Percentiles rank a stretch among this genome's conserved stretches.
Conservation (phyloP, 2,113 vertebrate species). For the Python bivittatus region DNA sequence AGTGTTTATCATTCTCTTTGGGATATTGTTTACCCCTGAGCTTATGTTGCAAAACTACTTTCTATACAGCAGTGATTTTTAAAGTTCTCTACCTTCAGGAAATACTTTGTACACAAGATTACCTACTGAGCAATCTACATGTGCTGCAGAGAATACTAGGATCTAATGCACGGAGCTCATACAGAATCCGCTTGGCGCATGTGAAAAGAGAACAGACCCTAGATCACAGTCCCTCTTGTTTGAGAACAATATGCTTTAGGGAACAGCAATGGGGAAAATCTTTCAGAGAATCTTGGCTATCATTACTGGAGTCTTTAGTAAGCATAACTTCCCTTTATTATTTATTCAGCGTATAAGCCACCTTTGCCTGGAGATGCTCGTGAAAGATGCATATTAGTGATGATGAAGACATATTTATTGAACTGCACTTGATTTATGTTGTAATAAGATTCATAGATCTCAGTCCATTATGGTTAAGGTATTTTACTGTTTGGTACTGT, state of each 20-base stretch:
- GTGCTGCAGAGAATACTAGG: background rate
- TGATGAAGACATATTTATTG: background rate
- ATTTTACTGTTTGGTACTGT: background rate
- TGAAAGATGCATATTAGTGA: background rate
- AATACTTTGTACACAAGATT: background rate
- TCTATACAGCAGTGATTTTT: background rate
- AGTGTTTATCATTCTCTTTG: background rate
- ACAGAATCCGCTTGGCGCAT: background rate
- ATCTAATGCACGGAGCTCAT: background rate
- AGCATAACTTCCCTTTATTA: background rate
- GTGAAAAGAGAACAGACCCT: background rate
- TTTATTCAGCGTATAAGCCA: background rate
- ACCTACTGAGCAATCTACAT: background rate
- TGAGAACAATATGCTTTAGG: background rate
- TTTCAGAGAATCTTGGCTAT: background rate
- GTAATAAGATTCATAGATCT: too few relatives aligned
- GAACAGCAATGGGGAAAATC: background rate
- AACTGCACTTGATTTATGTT: too few relatives aligned
- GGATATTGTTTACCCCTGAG: background rate
- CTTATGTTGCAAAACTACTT: background rate
- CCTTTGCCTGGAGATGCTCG: background rate
- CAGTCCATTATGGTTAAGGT: background rate
- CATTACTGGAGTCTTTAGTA: accelerated
- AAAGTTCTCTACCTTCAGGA: background rate
- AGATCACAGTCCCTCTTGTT: background rate